Evolutionary conservation across 2,888 invertebrate genomes (phyloP).

Genomic region (Drosophila quasianomalipes): DNA sequence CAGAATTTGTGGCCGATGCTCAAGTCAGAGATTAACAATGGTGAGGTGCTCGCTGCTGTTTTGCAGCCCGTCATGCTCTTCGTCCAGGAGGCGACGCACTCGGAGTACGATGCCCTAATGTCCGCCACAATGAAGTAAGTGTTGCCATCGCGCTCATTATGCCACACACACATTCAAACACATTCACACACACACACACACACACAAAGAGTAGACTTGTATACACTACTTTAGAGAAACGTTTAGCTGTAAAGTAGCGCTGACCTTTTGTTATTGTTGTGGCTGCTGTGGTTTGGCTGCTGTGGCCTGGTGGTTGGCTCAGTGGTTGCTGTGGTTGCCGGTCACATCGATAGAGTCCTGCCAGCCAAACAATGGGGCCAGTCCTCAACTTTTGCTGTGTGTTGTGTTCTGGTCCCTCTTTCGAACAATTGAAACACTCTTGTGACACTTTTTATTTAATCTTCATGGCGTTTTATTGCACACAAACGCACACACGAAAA

Average conservation of each 20-base stretch:
- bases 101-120: slow-evolving; percentile 93
- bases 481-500: slow-evolving; percentile 12
- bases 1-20: slow-evolving; percentile 97
- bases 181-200: background rate
- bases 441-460: slow-evolving; percentile 79
- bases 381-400: slow-evolving; percentile 37
- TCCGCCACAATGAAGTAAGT: slow-evolving; percentile 94
- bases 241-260: slow-evolving; percentile 37
- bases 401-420: slow-evolving; percentile 12
- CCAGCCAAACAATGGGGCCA: slow-evolving; percentile 48
- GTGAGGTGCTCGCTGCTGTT: slow-evolving; percentile 94
- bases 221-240: slow-evolving; percentile 23
- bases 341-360: slow-evolving; percentile 20
- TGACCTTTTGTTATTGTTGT: slow-evolving; percentile 49
- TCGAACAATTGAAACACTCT: slow-evolving; percentile 78
- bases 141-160: slow-evolving; percentile 37
- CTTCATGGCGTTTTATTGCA: slow-evolving; percentile 72
- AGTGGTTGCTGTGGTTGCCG: slow-evolving; percentile 7
- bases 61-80: slow-evolving; percentile 93
- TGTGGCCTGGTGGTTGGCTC: background rate
- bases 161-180: slow-evolving; percentile 3
- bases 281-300: slow-evolving; percentile 19
- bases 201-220: background rate
- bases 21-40: slow-evolving; percentile 92
- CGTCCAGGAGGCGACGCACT: slow-evolving; percentile 91